Base-by-base conservation (phyloP, 2,113 vertebrate genomes). In the Tricholaema leucomelas region DNA sequence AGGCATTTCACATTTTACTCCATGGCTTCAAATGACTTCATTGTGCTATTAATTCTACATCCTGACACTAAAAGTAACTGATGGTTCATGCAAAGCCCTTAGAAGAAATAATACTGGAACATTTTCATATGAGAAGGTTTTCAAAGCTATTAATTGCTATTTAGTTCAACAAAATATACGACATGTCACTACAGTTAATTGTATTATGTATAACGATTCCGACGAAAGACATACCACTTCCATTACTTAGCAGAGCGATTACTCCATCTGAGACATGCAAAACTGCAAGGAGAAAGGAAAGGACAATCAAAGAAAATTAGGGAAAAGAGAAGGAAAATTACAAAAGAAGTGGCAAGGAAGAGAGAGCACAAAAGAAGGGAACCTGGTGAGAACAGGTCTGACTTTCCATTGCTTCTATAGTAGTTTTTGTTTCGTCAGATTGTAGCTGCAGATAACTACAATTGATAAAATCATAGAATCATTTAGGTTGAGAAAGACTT, bases 71-170 rank as follows among this genome's bases (percentile, higher is more conserved):
- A 71, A 67, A 80, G 58, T 77, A 85, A 77, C 40, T 83, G 54
- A 86, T 92, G 36, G 69, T 30, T 90, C 65, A 60, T 81, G 85
- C 83, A 96, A 88, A 81, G 28, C 35, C 38, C 55, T 67, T 77
- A 66, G 78, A 88, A 72, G 31, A 86, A 81, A 61, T 84, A 52
- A 48, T 58, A 35, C 21, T 19, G 44, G 44, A 75, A 87, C 75
- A n/a, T 65, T 63, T 56, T 84, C 3, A 20, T 77, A 35, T 46
- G 10, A 91, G 54, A 76, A 25, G 11, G 5, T 70, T 92, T 93
- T 75, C 48, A 81, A 84, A 65, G 21, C 55, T 87, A 76, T 76
- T 89, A 87, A 73, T n/a, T 91, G 30, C 54, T 95, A 70, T 58
- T 74, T 92, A 76, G 63, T 76, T 81, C 15, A 85, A 89, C 21